A percentile compares a stretch with the other conserved stretches of the same genome.
phyloP scores from a whole-genome alignment of 2,888 invertebrate species.

The Pogonocherus hispidulus region DNA sequence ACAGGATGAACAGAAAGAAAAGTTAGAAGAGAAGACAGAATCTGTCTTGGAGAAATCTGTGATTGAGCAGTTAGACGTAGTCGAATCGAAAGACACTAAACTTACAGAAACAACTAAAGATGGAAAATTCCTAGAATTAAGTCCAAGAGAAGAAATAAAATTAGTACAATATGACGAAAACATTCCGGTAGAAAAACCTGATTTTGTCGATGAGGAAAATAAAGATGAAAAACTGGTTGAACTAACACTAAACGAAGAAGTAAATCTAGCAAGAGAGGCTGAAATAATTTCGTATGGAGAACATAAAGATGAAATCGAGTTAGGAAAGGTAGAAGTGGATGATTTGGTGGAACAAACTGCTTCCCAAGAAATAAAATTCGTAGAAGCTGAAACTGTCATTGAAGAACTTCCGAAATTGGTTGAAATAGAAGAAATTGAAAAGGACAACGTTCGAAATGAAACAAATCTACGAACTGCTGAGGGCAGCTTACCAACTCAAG shows the following conservation, averaged over 20 bases:
- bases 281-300: conserved; percentile 4
- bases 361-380: conserved; percentile 27
- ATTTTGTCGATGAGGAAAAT: conserved; percentile 35
- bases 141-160: conserved; percentile 38
- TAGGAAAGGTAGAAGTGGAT: conserved; percentile 5
- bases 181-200: not conserved
- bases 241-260: conserved; percentile 28
- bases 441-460: not conserved
- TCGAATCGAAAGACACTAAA: not conserved
- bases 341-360: conserved; percentile 21
- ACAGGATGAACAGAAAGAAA: too few relatives aligned
- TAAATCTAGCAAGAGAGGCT: conserved; percentile 16
- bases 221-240: conserved; percentile 30
- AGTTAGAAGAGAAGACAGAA: conserved; percentile 15
- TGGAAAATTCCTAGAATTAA: conserved; percentile 36
- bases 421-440: conserved; percentile 7
- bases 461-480: not conserved
- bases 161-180: conserved; percentile 8
- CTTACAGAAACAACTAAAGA: not conserved
- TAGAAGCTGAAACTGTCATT: conserved; percentile 12
- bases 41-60: conserved; percentile 19
- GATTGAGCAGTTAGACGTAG: too few relatives aligned
- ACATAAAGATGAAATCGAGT: not conserved
- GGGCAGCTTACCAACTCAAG: not conserved
- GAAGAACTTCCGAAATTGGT: conserved; percentile 30